Base-by-base conservation (phyloP, 1,140 invertebrate species). In the Pantala flavescens region DNA sequence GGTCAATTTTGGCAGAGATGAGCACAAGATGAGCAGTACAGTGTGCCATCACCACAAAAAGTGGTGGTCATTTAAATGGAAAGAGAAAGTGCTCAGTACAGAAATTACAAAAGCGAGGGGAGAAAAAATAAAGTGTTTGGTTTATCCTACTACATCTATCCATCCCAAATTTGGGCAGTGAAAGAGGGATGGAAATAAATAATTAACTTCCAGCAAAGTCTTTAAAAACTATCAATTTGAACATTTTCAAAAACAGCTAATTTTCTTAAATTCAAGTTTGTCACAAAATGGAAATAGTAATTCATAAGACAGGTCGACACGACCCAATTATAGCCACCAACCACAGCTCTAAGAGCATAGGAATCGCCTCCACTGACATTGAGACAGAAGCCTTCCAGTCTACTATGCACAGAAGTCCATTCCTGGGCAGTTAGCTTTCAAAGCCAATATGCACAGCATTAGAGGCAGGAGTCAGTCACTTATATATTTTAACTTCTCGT, bases 141-240 rank as follows among this genome's bases (percentile, higher is more conserved):
- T 36, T 36, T 36, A n/a, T n/a, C 9, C 28, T 36, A 36, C 28
- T 21, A 63, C 49, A 63, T 63, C n/a, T 16, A 63, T 63, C 49
- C 49, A 63, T 63, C 49, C 49, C 49, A 63, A 21, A 19, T 63
- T 63, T 21, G 49, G 49, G 49, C 49, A 63, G 49, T 63, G 49
- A 63, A 63, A 63, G 49, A 63, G 49, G n/a, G 49, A 63, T 63
- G 49, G n/a, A 63, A 63, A 36, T 36, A 36, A 63, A 63, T 63
- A 63, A 63, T 63, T 36, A 36, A 36, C 28, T 36, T 36, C 28
- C 28, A 36, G 28, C 28, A 36, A 36, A 36, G 28, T 36, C 28
- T 36, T 63, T 12, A 63, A n/a, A 63, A 63, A 63, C 28, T 36
- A 36, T 36, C 9, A 9, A 36, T 36, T 36, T 36, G 28, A 36